phyloP scores from a whole-genome alignment of 2,888 invertebrate species.

The Cetonia aurata region DNA sequence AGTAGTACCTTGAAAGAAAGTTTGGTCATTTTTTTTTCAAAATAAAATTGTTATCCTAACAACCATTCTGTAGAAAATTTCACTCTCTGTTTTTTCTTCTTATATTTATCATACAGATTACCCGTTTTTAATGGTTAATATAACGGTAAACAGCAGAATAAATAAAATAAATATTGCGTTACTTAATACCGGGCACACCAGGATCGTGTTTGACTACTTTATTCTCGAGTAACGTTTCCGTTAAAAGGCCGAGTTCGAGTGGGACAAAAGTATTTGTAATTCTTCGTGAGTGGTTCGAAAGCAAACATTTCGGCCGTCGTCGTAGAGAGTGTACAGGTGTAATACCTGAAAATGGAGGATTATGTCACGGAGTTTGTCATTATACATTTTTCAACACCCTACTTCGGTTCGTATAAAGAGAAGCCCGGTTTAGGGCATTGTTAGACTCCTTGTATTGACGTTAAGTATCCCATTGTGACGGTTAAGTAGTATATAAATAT shows the following conservation, averaged over 20 bases:
- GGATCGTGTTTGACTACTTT: constrained; percentile 34
- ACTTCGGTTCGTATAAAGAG: constrained; percentile 17
- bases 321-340: constrained; percentile 38
- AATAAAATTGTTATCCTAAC: no score
- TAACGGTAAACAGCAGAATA: constrained; percentile 16
- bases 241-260: constrained; percentile 33
- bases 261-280: constrained; percentile 40
- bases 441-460: constrained; percentile 41
- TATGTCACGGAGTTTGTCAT: constrained; percentile 44
- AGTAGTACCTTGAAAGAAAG: no score
- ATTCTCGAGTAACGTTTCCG: constrained; percentile 25
- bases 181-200: constrained; percentile 15
- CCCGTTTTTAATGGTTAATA: constrained; percentile 20
- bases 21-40: no score
- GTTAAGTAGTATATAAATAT: constrained; percentile 39
- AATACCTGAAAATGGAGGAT: constrained; percentile 45
- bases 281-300: constrained; percentile 37
- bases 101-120: no score
- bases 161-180: constrained; percentile 26
- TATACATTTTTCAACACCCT: constrained; percentile 46
- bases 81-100: no score
- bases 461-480: constrained; percentile 44
- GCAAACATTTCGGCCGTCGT: constrained; percentile 36
- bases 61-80: no score
- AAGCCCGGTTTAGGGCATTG: constrained; percentile 33